Conservation (phyloP, 2,113 vertebrate species). For the Calyptommatus sinebrachiatus region DNA sequence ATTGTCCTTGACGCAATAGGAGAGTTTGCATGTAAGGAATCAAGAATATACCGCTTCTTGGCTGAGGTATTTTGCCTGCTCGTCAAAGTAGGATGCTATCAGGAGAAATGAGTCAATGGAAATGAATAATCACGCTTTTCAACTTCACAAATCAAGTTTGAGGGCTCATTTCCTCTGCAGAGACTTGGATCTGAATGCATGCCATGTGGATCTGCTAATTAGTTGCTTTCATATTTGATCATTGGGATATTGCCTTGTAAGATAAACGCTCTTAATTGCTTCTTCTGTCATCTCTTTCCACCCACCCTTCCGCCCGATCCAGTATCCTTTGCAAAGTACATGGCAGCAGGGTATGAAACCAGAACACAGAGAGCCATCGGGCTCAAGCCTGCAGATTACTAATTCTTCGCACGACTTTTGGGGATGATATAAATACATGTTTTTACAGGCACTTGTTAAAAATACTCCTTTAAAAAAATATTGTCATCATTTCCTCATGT, state of each 20-base stretch:
- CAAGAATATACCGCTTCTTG: not conserved
- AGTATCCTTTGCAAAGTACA: not conserved
- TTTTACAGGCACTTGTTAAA: not conserved
- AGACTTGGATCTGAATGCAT: conserved; percentile 25
- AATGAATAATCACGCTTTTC: conserved; percentile 27
- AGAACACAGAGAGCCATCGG: not conserved
- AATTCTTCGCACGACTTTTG: not conserved
- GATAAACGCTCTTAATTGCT: not conserved
- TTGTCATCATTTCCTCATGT: not conserved
- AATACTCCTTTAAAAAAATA: not conserved
- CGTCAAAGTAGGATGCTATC: conserved; percentile 4
- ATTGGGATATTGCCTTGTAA: not conserved
- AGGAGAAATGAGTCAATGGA: conserved; percentile 19
- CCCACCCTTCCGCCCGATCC: not conserved
- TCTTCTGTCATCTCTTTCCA: not conserved
- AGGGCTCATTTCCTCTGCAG: conserved; percentile 25
- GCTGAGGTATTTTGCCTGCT: not conserved
- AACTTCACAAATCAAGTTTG: conserved; percentile 29
- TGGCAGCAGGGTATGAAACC: not conserved
- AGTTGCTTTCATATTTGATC: conserved; percentile 23
- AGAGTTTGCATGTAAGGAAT: not conserved
- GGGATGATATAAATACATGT: not conserved
- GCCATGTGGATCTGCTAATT: conserved; percentile 24
- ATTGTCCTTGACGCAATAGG: not conserved
- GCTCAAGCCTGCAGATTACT: not conserved